phyloP scores from a whole-genome alignment of 2,888 invertebrate genomes.

The Balanococcus diminutus region DNA sequence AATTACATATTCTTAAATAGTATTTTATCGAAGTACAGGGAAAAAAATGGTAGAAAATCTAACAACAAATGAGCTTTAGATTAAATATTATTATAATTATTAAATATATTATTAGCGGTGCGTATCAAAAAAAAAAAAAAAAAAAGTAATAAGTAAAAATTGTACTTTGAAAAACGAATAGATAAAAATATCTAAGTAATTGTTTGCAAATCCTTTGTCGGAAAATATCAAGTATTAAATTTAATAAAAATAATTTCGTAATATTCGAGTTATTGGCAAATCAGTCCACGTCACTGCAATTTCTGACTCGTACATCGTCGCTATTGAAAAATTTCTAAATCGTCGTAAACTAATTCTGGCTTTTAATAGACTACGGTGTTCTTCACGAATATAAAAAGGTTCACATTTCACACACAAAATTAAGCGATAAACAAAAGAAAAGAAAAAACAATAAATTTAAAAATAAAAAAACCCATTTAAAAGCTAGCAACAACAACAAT shows the following conservation, averaged over 20 bases:
- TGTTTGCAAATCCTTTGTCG: no score
- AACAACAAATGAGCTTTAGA: background rate
- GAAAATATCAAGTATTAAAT: no score
- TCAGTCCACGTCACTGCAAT: no score
- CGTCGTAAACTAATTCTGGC: background rate
- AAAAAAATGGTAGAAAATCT: background rate
- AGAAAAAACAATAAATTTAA: background rate
- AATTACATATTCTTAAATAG: no score
- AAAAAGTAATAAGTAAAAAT: background rate
- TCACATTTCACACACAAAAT: background rate
- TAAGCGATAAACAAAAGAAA: background rate
- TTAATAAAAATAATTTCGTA: no score
- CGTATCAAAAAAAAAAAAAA: background rate
- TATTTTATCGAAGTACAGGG: background rate
- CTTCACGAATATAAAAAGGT: background rate
- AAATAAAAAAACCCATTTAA: constrained; percentile 44
- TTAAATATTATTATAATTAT: no score
- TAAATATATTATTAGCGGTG: background rate
- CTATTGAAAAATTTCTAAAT: background rate
- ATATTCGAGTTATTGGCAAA: no score
- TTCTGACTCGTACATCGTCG: no score
- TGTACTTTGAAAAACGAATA: background rate
- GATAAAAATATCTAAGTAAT: background rate
- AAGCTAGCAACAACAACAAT: constrained; percentile 51
- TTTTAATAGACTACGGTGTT: background rate